phyloP scores from a whole-genome alignment of 2,888 invertebrate genomes.

The Drosophila nr. perissopoda region DNA sequence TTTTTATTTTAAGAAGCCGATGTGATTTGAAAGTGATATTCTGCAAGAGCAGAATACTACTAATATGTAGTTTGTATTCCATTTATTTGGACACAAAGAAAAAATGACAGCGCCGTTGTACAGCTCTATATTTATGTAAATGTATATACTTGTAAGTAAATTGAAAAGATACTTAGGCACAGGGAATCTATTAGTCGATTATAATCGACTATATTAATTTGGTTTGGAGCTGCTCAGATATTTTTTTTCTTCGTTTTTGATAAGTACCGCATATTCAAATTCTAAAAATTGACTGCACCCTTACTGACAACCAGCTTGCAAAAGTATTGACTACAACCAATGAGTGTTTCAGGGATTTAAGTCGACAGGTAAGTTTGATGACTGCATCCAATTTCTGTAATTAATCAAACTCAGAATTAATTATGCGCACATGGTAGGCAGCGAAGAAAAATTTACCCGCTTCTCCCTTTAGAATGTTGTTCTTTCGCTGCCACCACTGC shows the following conservation, averaged over 20 bases:
- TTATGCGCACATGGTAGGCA: constrained; percentile 55
- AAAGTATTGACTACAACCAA: not conserved
- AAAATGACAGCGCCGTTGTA: not conserved
- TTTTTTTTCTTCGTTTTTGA: not conserved
- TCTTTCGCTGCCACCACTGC: constrained; percentile 22
- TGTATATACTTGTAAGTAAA: not conserved
- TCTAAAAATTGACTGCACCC: not conserved
- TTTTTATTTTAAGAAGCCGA: not conserved
- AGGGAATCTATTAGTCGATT: not conserved
- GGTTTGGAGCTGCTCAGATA: not conserved
- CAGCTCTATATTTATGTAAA: not conserved
- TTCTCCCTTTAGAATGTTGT: constrained; percentile 19
- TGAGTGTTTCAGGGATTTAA: constrained; percentile 3
- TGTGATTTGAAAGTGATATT: not conserved
- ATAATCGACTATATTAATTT: not conserved
- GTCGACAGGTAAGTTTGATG: constrained; percentile 4
- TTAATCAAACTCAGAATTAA: constrained; percentile 76
- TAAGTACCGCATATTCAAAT: constrained; percentile 1
- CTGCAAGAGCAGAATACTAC: not conserved
- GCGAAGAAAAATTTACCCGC: constrained; percentile 12
- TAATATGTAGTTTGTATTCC: not conserved
- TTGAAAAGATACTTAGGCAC: not conserved
- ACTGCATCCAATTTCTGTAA: constrained; percentile 47
- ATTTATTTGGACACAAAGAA: not conserved
- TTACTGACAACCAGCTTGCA: not conserved